These are phyloP conservation scores for Epizoanthus rinbou DNA, from an alignment of 92 coral and sea anemone genomes.

Conservation along the genomic window DNA sequence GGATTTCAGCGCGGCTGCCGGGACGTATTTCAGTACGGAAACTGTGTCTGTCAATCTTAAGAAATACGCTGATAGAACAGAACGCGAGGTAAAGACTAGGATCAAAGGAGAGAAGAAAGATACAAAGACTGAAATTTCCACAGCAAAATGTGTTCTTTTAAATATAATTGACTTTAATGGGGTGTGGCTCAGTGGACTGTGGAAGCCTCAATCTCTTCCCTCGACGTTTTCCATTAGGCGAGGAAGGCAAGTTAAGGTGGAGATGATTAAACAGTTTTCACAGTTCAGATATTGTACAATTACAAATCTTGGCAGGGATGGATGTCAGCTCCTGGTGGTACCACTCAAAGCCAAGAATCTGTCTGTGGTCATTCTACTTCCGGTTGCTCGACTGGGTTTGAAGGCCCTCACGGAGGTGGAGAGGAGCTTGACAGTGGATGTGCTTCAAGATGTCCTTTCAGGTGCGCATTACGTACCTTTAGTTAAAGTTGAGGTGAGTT, in stretches of 20 bases:
- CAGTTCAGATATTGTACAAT: slow-evolving; percentile 39
- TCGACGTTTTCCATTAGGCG: slow-evolving; percentile 4
- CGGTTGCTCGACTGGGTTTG: slow-evolving; percentile 20
- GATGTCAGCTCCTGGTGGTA: slow-evolving; percentile 37
- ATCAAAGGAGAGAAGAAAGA: slow-evolving; percentile 26
- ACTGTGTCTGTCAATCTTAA: slow-evolving; percentile 14
- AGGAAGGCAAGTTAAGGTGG: slow-evolving; percentile 34
- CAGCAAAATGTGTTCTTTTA: slow-evolving; percentile 29
- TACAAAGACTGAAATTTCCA: slow-evolving; percentile 12
- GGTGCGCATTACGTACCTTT: slow-evolving; percentile 25
- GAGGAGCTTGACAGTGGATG: slow-evolving; percentile 3
- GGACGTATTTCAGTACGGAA: slow-evolving; percentile 16
- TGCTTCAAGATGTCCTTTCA: slow-evolving; percentile 13
- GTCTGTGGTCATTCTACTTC: slow-evolving; percentile 32
- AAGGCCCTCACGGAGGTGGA: slow-evolving; percentile 36
- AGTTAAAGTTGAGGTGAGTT: slow-evolving; percentile 35
- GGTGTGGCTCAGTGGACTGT: slow-evolving; percentile 23
- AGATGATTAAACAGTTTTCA: slow-evolving; percentile 34
- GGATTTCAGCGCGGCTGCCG: slow-evolving; percentile 25
- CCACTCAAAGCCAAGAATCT: slow-evolving; percentile 28
- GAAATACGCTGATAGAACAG: slow-evolving; percentile 23
- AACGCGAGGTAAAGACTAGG: slow-evolving; percentile 33
- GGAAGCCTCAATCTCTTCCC: slow-evolving; percentile 4
- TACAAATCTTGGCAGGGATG: slow-evolving; percentile 33
- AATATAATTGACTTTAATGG: slow-evolving; percentile 33